Evolutionary conservation across 2,888 invertebrate species (phyloP).

Genomic region (Artemia sinica): DNA sequence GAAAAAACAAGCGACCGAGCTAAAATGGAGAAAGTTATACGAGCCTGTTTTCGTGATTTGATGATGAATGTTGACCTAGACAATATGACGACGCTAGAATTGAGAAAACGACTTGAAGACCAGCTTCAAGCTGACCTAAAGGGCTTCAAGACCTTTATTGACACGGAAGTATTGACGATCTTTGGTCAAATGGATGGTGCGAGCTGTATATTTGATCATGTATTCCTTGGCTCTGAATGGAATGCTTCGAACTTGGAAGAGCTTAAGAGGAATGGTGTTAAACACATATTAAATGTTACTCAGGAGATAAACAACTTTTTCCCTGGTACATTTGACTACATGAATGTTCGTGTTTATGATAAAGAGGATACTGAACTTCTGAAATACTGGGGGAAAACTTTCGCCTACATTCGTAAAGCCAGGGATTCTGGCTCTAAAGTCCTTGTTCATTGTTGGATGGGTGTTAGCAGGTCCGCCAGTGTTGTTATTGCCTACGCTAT

Average conservation of each 20-base stretch:
- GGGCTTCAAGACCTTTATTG: slow-evolving; percentile 75
- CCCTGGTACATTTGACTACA: slow-evolving; percentile 86
- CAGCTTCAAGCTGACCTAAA: slow-evolving; percentile 74
- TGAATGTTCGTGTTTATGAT: slow-evolving; percentile 90
- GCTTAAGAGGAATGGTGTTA: slow-evolving; percentile 78
- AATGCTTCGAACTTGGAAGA: slow-evolving; percentile 99
- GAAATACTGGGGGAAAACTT: slow-evolving; percentile 94
- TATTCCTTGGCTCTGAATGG: slow-evolving; percentile 97
- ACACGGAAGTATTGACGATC: slow-evolving; percentile 90
- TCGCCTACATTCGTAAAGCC: slow-evolving; percentile 85
- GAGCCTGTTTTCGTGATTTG: slow-evolving; percentile 75
- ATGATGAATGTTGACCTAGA: slow-evolving; percentile 98
- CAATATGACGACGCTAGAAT: slow-evolving; percentile 87
- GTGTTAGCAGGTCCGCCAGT: slow-evolving; percentile 90
- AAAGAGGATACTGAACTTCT: slow-evolving; percentile 89
- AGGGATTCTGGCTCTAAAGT: slow-evolving; percentile 77
- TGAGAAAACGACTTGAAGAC: slow-evolving; percentile 70
- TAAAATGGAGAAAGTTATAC: slow-evolving; percentile 64
- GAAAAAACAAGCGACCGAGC: slow-evolving; percentile 59
- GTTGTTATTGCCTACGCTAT: slow-evolving; percentile 96
- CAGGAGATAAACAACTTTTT: slow-evolving; percentile 98
- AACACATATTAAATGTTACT: slow-evolving; percentile 91
- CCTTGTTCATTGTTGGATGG: slow-evolving; percentile 98
- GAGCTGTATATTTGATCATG: slow-evolving; percentile 87
- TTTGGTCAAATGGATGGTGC: slow-evolving; percentile 97